phyloP scores from a whole-genome alignment of 2,888 invertebrate species.

The Megamerina dolium region DNA sequence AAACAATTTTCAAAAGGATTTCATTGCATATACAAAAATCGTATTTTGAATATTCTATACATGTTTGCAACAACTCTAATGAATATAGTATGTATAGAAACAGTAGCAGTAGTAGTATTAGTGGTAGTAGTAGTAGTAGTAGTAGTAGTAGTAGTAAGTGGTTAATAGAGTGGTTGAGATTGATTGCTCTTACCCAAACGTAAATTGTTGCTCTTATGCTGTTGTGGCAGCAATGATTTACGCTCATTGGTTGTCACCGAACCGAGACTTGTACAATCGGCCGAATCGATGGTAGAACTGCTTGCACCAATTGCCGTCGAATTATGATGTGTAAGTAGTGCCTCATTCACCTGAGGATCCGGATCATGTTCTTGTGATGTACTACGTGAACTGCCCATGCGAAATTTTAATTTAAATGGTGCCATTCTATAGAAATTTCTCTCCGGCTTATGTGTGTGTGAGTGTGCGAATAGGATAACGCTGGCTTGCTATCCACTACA shows the following conservation, averaged over 20 bases:
- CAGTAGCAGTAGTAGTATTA: no score
- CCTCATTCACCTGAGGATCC: conserved; percentile 47
- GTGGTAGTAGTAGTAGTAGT: no score
- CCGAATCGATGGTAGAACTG: conserved; percentile 48
- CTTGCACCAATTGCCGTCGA: conserved; percentile 41
- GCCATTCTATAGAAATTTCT: conserved; percentile 37
- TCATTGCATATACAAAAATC: no score
- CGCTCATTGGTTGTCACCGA: conserved; percentile 43
- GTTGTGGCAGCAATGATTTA: conserved; percentile 38
- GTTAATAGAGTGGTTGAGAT: no score
- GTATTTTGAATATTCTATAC: no score
- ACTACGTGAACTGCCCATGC: conserved; percentile 49
- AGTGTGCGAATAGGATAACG: not conserved
- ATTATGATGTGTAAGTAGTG: conserved; percentile 37
- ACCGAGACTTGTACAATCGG: conserved; percentile 45
- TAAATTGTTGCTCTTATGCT: conserved; percentile 39
- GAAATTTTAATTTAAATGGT: conserved; percentile 50
- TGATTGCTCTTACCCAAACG: conserved; percentile 44
- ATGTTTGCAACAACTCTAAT: no score
- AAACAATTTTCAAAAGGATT: no score
- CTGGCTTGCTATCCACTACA: no score
- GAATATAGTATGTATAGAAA: no score
- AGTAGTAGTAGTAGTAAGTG: no score
- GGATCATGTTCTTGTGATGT: conserved; percentile 49
- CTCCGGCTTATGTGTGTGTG: not conserved